Percentiles rank a stretch among this genome's conserved stretches.
These are phyloP conservation scores for Drosophila ohnishii DNA, from an alignment of 1,140 invertebrate species.

Conservation along the genomic window DNA sequence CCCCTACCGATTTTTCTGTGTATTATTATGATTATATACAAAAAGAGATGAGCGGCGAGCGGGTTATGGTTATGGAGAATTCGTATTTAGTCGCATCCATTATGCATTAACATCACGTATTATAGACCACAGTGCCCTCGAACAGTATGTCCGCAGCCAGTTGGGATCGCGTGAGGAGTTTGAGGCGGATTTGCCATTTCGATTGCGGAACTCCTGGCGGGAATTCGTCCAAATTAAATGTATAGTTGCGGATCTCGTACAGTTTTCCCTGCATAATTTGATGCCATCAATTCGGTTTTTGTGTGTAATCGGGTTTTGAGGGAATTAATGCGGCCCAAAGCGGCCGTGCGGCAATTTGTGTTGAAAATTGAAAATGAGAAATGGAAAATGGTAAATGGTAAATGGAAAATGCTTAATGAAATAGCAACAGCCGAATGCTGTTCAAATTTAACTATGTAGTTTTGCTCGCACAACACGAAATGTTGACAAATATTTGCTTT, in stretches of 20 bases:
- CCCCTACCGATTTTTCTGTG: not conserved
- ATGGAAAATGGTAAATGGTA: constrained; percentile 16
- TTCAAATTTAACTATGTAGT: constrained; percentile 32
- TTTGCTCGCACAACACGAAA: constrained; percentile 23
- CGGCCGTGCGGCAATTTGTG: constrained; percentile 14
- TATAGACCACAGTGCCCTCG: constrained; percentile 45
- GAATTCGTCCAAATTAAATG: constrained; percentile 44
- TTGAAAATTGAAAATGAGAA: constrained; percentile 28
- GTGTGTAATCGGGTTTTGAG: constrained; percentile 36
- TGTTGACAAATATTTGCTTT: constrained; percentile 54
- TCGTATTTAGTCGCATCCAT: constrained; percentile 53
- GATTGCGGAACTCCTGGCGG: constrained; percentile 30
- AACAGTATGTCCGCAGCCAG: constrained; percentile 17
- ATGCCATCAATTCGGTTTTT: constrained; percentile 30
- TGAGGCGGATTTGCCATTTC: constrained; percentile 42
- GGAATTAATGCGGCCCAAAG: constrained; percentile 30
- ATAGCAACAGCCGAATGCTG: constrained; percentile 28
- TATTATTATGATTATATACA: constrained; percentile 3
- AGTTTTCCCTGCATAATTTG: constrained; percentile 50
- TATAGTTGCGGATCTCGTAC: constrained; percentile 56
- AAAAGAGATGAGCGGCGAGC: not conserved
- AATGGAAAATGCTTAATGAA: constrained; percentile 31
- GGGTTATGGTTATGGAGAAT: constrained; percentile 29
- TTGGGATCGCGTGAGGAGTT: constrained; percentile 16
- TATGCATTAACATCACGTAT: constrained; percentile 59